Percentiles rank a stretch among this genome's conserved stretches.
Evolutionary conservation across 2,888 invertebrate genomes (phyloP).

Genomic region (Synergus gifuensis): DNA sequence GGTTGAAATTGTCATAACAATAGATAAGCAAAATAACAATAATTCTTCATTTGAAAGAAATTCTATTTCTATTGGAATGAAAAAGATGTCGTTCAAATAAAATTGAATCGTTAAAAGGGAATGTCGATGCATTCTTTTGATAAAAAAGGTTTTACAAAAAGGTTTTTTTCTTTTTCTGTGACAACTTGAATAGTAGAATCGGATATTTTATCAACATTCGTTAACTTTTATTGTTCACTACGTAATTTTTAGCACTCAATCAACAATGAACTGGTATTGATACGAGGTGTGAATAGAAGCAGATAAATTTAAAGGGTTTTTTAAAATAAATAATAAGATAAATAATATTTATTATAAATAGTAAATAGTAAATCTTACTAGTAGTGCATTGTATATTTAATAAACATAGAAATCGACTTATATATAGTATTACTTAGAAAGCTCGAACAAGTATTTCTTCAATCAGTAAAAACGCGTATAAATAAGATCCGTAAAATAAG

Average conservation of each 20-base stretch:
- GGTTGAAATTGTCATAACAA: constrained; percentile 5
- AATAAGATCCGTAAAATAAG: too few species aligned
- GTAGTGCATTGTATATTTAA: too few species aligned
- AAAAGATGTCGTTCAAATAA: neutral
- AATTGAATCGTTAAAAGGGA: neutral
- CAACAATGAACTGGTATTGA: neutral
- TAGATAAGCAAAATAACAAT: neutral
- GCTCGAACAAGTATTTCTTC: too few species aligned
- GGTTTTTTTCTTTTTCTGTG: too few species aligned
- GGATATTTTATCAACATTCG: neutral
- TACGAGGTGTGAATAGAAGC: neutral
- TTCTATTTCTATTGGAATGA: neutral
- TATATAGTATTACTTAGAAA: too few species aligned
- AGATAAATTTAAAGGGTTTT: too few species aligned
- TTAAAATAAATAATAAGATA: too few species aligned
- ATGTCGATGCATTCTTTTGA: neutral
- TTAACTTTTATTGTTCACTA: neutral
- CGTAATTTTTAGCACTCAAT: neutral
- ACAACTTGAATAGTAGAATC: neutral
- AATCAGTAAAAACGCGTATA: too few species aligned
- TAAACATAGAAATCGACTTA: too few species aligned
- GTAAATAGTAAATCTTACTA: too few species aligned
- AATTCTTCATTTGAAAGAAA: neutral
- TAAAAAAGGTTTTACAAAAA: neutral
- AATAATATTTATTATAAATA: too few species aligned